A percentile compares a stretch with the other conserved stretches of the same genome.
phyloP scores from a whole-genome alignment of 2,113 vertebrate species.

The Potamarius usumacintae region DNA sequence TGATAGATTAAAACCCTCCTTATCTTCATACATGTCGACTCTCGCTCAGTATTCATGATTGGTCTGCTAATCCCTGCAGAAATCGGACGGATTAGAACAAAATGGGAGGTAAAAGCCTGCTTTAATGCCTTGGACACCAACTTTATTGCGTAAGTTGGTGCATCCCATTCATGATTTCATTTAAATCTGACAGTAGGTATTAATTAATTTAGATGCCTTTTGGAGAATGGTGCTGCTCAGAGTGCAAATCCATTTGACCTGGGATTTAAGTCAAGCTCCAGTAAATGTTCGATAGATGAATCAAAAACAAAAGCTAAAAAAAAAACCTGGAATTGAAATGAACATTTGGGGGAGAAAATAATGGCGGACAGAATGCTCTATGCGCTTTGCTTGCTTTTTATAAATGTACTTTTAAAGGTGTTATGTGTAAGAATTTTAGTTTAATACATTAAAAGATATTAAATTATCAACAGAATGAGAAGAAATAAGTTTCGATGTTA shows the following conservation, averaged over 20 bases:
- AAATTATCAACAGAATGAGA: too few relatives aligned
- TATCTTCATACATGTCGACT: conserved; percentile 5
- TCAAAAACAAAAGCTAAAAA: neutral
- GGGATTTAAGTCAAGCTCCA: neutral
- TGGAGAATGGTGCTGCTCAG: neutral
- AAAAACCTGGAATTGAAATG: neutral
- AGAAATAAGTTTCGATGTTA: too few relatives aligned
- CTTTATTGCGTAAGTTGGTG: conserved; percentile 65
- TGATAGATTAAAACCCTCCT: neutral
- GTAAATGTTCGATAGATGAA: neutral
- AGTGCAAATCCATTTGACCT: neutral
- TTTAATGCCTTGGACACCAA: conserved; percentile 67
- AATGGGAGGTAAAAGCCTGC: conserved; percentile 69
- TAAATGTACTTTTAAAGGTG: too few relatives aligned
- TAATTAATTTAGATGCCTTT: neutral
- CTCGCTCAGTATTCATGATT: conserved; percentile 67
- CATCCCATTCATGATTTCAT: conserved; percentile 34
- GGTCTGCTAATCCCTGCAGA: conserved; percentile 74
- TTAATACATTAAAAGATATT: too few relatives aligned
- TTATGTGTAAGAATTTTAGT: too few relatives aligned
- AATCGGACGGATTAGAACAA: conserved; percentile 74
- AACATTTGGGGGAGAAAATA: too few relatives aligned
- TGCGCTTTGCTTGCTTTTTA: too few relatives aligned
- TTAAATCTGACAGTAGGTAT: conserved; percentile 1
- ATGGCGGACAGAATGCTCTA: too few relatives aligned